Evolutionary conservation across 1,140 invertebrate species (phyloP).

Genomic region (Penaeus japonicus): DNA sequence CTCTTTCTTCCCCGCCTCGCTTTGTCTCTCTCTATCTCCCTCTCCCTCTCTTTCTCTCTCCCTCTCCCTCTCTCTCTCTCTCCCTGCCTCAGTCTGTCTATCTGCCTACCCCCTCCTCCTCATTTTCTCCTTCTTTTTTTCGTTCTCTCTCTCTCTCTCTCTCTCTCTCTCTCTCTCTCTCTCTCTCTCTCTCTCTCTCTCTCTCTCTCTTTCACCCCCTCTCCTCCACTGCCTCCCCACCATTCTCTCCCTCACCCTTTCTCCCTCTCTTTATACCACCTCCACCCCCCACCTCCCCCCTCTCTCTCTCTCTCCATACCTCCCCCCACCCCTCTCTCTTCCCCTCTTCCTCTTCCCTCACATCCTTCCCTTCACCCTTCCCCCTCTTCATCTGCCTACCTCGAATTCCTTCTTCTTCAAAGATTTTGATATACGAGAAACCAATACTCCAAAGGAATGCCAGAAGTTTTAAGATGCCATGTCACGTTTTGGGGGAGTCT

Average conservation of each 20-base stretch:
- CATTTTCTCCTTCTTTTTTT: background rate
- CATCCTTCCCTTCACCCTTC: too few relatives aligned
- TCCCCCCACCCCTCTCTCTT: background rate
- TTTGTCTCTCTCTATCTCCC: conserved; percentile 2
- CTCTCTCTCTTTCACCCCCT: too few relatives aligned
- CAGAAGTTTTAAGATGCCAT: too few relatives aligned
- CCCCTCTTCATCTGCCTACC: too few relatives aligned
- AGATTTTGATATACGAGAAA: too few relatives aligned
- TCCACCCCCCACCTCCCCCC: background rate
- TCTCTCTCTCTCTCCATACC: background rate
- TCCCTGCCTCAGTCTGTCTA: background rate
- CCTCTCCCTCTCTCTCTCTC: conserved; percentile 3
- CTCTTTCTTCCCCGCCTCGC: background rate
- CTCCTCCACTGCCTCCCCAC: background rate
- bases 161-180: background rate
- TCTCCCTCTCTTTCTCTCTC: conserved; percentile 7
- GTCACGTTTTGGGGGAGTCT: too few relatives aligned
- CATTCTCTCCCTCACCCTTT: background rate
- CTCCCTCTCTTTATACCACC: background rate
- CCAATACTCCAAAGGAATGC: too few relatives aligned
- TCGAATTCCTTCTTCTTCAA: too few relatives aligned
- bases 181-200: background rate
- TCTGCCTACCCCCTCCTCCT: background rate
- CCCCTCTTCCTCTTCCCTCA: background rate
- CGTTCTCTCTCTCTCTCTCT: background rate